Base-by-base conservation (phyloP, 2,113 vertebrate species). In the Brachionichthys hirsutus region DNA sequence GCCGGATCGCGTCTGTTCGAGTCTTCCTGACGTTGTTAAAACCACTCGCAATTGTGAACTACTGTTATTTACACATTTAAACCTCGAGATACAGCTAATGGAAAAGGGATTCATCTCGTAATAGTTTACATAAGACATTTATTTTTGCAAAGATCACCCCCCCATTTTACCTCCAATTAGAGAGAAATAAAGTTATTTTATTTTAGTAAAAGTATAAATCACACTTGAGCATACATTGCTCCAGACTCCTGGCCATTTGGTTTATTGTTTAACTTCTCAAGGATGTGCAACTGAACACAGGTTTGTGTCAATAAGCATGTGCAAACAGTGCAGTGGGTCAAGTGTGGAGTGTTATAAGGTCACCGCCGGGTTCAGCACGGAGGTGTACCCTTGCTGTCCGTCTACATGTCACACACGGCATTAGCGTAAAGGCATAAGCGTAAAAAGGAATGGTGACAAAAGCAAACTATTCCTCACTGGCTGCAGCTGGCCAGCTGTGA, bases 311-410 rank as follows among this genome's bases (percentile, higher is more conserved):
- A 84, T n/a, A 85, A 7, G 24, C 30, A 46, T 67, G 67, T 60
- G 65, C 66, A 83, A 71, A 82, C 70, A 72, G 46, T 0, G 6
- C 52, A 2, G 43, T 2, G 4, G 82, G 82, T 78, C 82, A 75
- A n/a, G 54, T 60, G 14, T 72, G 67, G 42, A 63, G 67, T 17
- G 60, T 66, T 74, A 70, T 63, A 77, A 81, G 84, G 85, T 87
- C 82, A 81, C 17, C n/a, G 5, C 2, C 48, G 74, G 74, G 85
- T 86, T 86, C 77, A 89, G 53, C 67, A 58, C 55, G 49, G 1
- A 67, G 78, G 66, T 40, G 57, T 30, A 61, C 55, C 54, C 20
- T n/a, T 1, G 3, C 58, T 24, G 70, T 49, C 49, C 45, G 70
- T 66, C 63, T 67, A 63, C 55, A 42, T 12, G 17, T 56, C 58